Evolutionary conservation across 2,113 vertebrate genomes (phyloP).

Genomic region (Edolisoma coerulescens): DNA sequence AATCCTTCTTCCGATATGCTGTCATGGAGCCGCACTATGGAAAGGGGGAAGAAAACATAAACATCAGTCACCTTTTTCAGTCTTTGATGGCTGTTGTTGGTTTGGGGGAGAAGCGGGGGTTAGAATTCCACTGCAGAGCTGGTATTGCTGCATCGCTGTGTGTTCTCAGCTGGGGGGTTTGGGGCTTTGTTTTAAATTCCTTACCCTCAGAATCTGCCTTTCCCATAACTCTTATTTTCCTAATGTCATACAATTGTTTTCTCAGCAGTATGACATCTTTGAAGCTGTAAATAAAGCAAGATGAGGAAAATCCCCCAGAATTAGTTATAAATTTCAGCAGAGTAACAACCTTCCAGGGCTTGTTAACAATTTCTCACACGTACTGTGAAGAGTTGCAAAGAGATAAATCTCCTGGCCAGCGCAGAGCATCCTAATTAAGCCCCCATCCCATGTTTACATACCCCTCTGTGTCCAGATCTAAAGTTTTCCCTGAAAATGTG

Average conservation of each 20-base stretch:
- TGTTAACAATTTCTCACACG: not conserved
- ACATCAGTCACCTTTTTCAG: not conserved
- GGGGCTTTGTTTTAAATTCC: not conserved
- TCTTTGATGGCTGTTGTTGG: not conserved
- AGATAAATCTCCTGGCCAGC: not conserved
- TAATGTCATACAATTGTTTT: not conserved
- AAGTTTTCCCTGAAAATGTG: not conserved
- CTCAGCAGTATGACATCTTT: not conserved
- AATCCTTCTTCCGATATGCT: conserved; percentile 88
- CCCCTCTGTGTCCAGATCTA: not conserved
- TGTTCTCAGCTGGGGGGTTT: not conserved
- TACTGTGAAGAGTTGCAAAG: not conserved
- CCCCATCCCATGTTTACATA: not conserved
- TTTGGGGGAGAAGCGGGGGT: not conserved
- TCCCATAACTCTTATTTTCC: not conserved
- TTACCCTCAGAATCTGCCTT: not conserved
- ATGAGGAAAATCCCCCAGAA: not conserved
- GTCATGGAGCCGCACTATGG: conserved; percentile 83
- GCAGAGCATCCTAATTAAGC: not conserved
- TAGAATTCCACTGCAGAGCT: not conserved
- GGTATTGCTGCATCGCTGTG: not conserved
- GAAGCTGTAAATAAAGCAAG: not conserved
- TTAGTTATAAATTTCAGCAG: not conserved
- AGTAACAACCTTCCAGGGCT: not conserved
- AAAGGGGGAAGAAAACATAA: not conserved